These are phyloP conservation scores for Bradypodion pumilum DNA, from an alignment of 2,797 vertebrate species.

Conservation along the genomic window DNA sequence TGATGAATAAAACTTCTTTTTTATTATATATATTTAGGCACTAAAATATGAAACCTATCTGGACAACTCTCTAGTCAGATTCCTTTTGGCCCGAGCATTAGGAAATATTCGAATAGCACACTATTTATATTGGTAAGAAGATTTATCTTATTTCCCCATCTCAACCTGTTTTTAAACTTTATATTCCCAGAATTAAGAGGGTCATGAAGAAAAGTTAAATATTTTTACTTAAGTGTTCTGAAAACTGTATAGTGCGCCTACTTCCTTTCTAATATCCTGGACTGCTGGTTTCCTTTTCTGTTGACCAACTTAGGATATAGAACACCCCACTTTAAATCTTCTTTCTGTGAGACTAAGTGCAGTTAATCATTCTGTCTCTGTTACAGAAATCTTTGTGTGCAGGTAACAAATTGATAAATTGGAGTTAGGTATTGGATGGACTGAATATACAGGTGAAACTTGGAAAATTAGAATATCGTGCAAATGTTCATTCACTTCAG, in stretches of 20 bases:
- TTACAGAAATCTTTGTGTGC: background rate
- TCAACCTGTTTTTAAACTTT: background rate
- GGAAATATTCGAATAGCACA: conserved; percentile 91
- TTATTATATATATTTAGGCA: conserved; percentile 77
- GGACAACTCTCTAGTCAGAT: conserved; percentile 87
- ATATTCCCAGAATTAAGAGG: background rate
- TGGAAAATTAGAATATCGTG: too few species aligned
- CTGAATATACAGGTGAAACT: too few species aligned
- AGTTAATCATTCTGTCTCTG: background rate
- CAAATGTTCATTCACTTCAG: too few species aligned
- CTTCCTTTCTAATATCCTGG: background rate
- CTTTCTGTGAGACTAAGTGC: background rate
- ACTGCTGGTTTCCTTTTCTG: background rate
- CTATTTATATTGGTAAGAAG: conserved; percentile 92
- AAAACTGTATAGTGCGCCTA: background rate
- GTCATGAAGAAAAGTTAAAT: background rate
- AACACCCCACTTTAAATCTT: background rate
- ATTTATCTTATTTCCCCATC: conserved; percentile 20
- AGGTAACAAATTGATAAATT: background rate
- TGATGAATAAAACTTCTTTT: conserved; percentile 24
- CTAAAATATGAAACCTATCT: conserved; percentile 95
- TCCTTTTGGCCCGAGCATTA: conserved; percentile 90
- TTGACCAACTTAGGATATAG: background rate
- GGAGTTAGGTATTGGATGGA: too few species aligned
- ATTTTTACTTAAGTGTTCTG: background rate